Percentiles rank a stretch among this genome's conserved stretches.
phyloP scores from a whole-genome alignment of 2,888 invertebrate species.

The Caenorhabditis drosophilae region DNA sequence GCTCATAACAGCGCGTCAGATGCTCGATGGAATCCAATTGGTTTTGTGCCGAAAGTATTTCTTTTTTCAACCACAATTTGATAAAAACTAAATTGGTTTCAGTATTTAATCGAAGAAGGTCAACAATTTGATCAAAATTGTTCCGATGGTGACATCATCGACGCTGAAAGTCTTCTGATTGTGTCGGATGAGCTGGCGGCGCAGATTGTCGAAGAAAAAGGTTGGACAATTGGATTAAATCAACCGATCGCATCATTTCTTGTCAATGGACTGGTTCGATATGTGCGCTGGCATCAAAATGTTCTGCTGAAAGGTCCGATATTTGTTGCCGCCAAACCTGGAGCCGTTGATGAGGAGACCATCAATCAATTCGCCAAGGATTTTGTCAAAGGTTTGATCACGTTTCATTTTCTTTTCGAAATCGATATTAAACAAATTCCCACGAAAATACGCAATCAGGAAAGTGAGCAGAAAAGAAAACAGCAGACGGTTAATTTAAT shows the following conservation, averaged over 20 bases:
- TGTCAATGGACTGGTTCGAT: constrained; percentile 36
- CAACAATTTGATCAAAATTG: constrained; percentile 13
- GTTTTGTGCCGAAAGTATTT: constrained; percentile 54
- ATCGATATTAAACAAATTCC: no score
- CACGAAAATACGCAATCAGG: no score
- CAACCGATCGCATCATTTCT: constrained; percentile 50
- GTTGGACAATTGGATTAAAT: constrained; percentile 35
- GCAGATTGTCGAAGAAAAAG: constrained; percentile 45
- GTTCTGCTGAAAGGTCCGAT: constrained; percentile 52
- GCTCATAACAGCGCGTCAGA: constrained; percentile 19
- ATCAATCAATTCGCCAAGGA: constrained; percentile 27
- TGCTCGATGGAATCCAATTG: constrained; percentile 48
- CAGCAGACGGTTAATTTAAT: no score
- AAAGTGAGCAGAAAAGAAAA: no score
- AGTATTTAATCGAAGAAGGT: constrained; percentile 28
- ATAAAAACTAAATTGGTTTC: constrained; percentile 9
- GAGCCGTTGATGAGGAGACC: constrained; percentile 16
- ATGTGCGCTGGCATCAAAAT: constrained; percentile 43
- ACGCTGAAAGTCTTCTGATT: constrained; percentile 34
- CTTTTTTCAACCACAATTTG: background rate
- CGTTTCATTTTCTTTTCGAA: no score
- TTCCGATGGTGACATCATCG: constrained; percentile 27
- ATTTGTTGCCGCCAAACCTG: constrained; percentile 40
- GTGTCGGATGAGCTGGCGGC: constrained; percentile 39
- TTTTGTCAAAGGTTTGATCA: constrained; percentile 35